Evolutionary conservation across 2,888 invertebrate genomes (phyloP), one percentile per base, ranked within the genome.

Genomic region (Pyrrhia umbra): DNA sequence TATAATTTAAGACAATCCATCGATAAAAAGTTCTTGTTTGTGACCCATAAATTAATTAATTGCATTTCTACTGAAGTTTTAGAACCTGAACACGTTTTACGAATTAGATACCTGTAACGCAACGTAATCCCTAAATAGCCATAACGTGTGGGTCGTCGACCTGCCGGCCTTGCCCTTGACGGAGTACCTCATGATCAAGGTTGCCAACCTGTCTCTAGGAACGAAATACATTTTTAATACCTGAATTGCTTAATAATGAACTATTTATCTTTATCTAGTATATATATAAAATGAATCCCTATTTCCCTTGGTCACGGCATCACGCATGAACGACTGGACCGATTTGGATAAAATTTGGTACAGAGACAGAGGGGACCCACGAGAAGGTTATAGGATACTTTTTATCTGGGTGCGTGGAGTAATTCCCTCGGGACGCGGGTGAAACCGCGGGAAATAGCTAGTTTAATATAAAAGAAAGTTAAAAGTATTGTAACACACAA

Each of bases 81-180:
- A 39, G 18, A 58, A 42, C 42, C 45, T 49, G 16, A 47, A 20
- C 57, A 56, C 50, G 69, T 51, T 51, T 34, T 57, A 56, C 51
- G 61, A 57, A 69, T 63, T 57, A 67, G 58, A 68, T 23, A 49
- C 57, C 55, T 52, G 54, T 63, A 75, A 76, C 55, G 68, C 68
- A 18, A 67, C 71, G 75, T 76, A 79, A 84, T 89, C 90, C 90
- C 89, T 90, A 89, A 91, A 90, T 88, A 88, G 68, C 69, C 60
- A 75, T 61, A 73, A 50, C 65, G 70, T 39, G 68, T 59, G 72
- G 91, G 82, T 88, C 91, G 78, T 69, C 75, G 91, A 90, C 90
- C 93, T 79, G 77, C 81, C 88, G 92, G 92, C 93, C 92, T 93
- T 92, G 92, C 92, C 93, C 92, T 92, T 92, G 89, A 88, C 73